A percentile compares a stretch with the other conserved stretches of the same genome.
These are phyloP conservation scores for Larimichthys polyactis DNA, from an alignment of 2,113 vertebrate species.

Conservation along the genomic window DNA sequence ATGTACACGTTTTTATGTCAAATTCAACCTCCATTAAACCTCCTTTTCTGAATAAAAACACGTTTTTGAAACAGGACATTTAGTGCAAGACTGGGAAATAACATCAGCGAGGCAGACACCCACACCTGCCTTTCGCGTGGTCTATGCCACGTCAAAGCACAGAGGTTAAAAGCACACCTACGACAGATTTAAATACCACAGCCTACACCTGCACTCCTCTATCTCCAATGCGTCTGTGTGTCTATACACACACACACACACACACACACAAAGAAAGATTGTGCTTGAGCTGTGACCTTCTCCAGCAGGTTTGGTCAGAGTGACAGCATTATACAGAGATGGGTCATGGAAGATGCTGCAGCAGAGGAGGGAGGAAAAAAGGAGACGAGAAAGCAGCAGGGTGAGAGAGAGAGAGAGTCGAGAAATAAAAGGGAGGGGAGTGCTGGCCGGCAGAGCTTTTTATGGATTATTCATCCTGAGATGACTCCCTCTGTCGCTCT, in stretches of 20 bases:
- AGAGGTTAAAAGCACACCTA: constrained; percentile 26
- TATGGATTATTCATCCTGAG: constrained; percentile 64
- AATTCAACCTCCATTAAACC: constrained; percentile 15
- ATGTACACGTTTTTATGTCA: constrained; percentile 9
- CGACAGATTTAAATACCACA: constrained; percentile 22
- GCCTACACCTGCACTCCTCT: constrained; percentile 25
- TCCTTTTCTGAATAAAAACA: constrained; percentile 11
- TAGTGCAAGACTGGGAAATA: background rate
- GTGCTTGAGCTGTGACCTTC: constrained; percentile 37
- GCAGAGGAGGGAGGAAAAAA: background rate
- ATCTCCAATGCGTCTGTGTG: background rate
- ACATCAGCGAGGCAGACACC: constrained; percentile 9
- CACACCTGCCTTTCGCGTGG: background rate
- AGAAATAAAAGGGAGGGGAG: constrained; percentile 32
- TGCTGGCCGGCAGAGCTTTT: constrained; percentile 48
- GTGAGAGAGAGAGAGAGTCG: constrained; percentile 25
- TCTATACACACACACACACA: background rate
- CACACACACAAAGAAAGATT: constrained; percentile 13
- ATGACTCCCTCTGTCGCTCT: constrained; percentile 29
- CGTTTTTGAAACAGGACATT: constrained; percentile 4
- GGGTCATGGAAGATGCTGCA: constrained; percentile 17
- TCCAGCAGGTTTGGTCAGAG: constrained; percentile 17
- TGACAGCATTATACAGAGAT: constrained; percentile 3
- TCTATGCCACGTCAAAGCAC: background rate
- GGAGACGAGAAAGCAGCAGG: constrained; percentile 1